These are phyloP conservation scores for Urocyon cinereoargenteus DNA, from an alignment of 2,797 vertebrate genomes.

Conservation along the genomic window DNA sequence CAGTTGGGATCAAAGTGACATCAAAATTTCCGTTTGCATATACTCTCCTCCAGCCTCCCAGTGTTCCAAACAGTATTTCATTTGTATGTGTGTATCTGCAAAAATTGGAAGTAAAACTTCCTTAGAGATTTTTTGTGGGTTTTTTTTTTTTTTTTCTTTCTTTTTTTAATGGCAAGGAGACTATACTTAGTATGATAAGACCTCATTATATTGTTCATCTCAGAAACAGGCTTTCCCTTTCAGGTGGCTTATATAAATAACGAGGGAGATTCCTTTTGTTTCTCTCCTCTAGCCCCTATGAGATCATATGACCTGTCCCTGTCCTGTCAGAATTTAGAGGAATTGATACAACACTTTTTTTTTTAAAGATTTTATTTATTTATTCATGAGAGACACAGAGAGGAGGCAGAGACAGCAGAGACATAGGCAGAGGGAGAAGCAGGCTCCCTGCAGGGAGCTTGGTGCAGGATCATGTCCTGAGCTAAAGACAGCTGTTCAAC, in stretches of 20 bases:
- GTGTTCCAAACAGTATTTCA: not conserved
- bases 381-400: too few relatives aligned
- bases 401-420: too few relatives aligned
- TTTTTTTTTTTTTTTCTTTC: not conserved
- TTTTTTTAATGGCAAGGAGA: not conserved
- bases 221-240: not conserved
- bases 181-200: not conserved
- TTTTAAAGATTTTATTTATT: too few relatives aligned
- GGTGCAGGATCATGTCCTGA: too few relatives aligned
- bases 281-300: not conserved
- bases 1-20: not conserved
- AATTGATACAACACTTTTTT: not conserved
- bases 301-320: not conserved
- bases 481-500: too few relatives aligned
- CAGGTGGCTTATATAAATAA: not conserved
- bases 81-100: not conserved
- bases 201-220: not conserved
- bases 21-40: not conserved
- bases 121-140: not conserved
- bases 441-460: too few relatives aligned
- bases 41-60: not conserved
- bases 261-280: not conserved
- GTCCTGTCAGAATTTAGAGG: not conserved
- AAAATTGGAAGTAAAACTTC: not conserved
- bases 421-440: too few relatives aligned